A percentile compares a stretch with the other conserved stretches of the same genome.
Conservation (phyloP, 2,113 vertebrate genomes). For the Callopanchax toddi region DNA sequence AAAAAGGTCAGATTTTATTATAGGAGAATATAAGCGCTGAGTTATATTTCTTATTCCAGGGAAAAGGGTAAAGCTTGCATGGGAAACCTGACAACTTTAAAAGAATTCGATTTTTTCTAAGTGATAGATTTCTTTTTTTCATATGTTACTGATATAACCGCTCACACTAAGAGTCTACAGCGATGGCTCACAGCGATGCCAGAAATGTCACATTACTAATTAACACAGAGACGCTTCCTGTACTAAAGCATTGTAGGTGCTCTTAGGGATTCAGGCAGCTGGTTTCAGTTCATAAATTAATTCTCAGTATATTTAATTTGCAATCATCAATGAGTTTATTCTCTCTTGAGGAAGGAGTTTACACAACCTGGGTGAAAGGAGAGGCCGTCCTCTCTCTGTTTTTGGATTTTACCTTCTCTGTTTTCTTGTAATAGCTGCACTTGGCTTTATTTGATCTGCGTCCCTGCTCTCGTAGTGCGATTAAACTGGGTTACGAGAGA, state of each 20-base stretch:
- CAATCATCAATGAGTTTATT: background rate
- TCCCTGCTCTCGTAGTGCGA: conserved; percentile 42
- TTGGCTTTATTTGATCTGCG: conserved; percentile 64
- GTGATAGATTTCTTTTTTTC: conserved; percentile 28
- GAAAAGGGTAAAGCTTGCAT: conserved; percentile 24
- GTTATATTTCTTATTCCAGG: background rate
- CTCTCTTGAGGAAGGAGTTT: background rate
- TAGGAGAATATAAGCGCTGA: background rate
- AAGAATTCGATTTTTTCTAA: conserved; percentile 33
- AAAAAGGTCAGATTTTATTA: conserved; percentile 25
- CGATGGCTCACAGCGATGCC: conserved; percentile 41
- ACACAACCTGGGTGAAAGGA: conserved; percentile 14
- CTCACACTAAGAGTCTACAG: conserved; percentile 8
- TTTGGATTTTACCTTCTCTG: conserved; percentile 57
- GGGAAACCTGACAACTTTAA: conserved; percentile 35
- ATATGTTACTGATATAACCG: conserved; percentile 46
- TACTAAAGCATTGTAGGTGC: conserved; percentile 17
- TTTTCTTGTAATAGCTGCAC: conserved; percentile 56
- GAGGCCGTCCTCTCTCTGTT: conserved; percentile 13
- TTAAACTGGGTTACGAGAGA: conserved; percentile 54
- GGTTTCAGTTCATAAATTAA: background rate
- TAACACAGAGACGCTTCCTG: conserved; percentile 41
- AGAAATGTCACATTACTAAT: conserved; percentile 58
- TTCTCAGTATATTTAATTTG: background rate
- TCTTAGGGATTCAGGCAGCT: conserved; percentile 10